Base-by-base conservation (phyloP, 2,113 vertebrate species). In the Sebastes schlegelii region DNA sequence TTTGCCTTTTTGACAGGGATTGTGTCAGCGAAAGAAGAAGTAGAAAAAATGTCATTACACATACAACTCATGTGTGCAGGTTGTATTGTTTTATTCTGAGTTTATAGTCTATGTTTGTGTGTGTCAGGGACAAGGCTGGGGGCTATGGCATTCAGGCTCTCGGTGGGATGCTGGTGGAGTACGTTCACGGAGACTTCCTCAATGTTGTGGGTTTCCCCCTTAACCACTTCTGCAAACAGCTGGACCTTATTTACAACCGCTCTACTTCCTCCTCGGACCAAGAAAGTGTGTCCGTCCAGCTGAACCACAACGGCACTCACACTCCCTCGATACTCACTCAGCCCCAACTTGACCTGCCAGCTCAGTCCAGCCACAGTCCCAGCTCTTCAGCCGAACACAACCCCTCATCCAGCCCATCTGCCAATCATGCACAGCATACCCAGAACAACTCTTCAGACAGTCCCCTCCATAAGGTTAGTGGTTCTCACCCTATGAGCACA, bases 111-210 rank as follows among this genome's bases (percentile, higher is more conserved):
- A 6, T 83, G 26, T 76, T 1, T 72, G 4, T 91, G 43, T 75
- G 43, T 74, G 0, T 84, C 76, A 99, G 98, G 98, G 98, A 99
- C 94, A 99, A 99, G 79, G 98, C 98, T 0, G 98, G 98, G 1
- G 98, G 98, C 49, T 99, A 99, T n/a, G 98, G 98, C 9, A 98
- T 99, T 84, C 98, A 99, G 92, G 96, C 97, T 1, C 95, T 98
- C 0, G 98, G 98, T 4, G 98, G 98, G 8, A 98, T 98, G 98
- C 88, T 99, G 61, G 98, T 99, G 54, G 98, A 99, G 77, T 93
- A 90, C 1, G 95, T 99, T 6, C 95, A 92, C 0, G 98, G 98
- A 21, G 98, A 99, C 92, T 98, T 98, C 87, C 87, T 99, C 34
- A 99, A 99, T 17, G 98, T 99, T 3, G 95, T 98, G 34, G 98